Evolutionary conservation across 2,888 invertebrate genomes (phyloP), one percentile per base, ranked within the genome.

Genomic region (Cryptops parisi): DNA sequence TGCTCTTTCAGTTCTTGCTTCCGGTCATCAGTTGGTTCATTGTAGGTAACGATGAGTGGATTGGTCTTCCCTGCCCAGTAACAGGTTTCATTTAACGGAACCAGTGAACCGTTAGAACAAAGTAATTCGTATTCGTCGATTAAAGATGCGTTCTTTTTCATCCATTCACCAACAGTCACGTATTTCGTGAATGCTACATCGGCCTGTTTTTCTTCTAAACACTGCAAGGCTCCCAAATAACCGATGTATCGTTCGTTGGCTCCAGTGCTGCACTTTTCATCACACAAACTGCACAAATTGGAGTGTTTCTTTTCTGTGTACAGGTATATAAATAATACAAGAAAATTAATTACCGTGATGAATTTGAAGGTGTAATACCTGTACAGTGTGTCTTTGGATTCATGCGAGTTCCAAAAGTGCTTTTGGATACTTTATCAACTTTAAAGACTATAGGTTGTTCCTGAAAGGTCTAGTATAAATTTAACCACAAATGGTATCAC

Each of bases 161-260:
- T 84, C 75, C 82, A 84, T 66, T 82, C 79, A 63, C 79, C 75
- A 39, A 86, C 83, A 62, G 75, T 85, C 62, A 83, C 82, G 56
- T 84, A 81, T 67, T 86, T 87, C 15, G 84, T 85, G 72, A 85
- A 88, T 15, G 89, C 90, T 2, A 91, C 80, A 61, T 90, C 80
- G 0, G 89, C 90, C 2, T 79, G 80, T 59, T 84, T 82, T 60
- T 82, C 80, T 1, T 81, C 80, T 55, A 91, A 70, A 67, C 91
- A 91, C 24, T 81, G 73, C 45, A 90, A 72, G 0, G 89, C 86
- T 0, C 91, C 91, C 58, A 84, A 83, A 65, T 89, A 88, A 1
- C 90, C 89, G 19, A 87, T 84, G 69, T 76, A 87, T 63, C 87
- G 87, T 61, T 76, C 73, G 5, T 76, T 75, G 0, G 86, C 84